Evolutionary conservation across 92 coral and sea anemone genomes (phyloP), one percentile per base, ranked within the genome.

Genomic region (Isaurus tuberculatus): DNA sequence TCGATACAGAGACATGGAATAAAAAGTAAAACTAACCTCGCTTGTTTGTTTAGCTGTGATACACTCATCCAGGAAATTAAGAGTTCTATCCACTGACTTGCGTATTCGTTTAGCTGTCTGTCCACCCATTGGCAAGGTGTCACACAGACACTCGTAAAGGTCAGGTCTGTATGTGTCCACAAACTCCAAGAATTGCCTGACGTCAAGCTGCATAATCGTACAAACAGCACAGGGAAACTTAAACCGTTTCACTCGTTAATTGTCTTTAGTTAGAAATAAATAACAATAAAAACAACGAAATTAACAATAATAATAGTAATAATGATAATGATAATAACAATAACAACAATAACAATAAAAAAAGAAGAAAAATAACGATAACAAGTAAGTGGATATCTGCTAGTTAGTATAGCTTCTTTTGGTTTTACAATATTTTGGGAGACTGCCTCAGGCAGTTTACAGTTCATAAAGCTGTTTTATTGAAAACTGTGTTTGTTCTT

Each of bases 71-170:
- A 96, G 85, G 79, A 90, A 96, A 77, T 85, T 94, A 20, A 96
- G 70, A 6, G 99, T 94, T 29, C 99, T 86, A 84, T 96, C 99
- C 9, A 96, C 99, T 60, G 98, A 96, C 64, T 90, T 96, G 23
- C 90, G 88, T 68, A 94, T 96, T 75, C 99, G 79, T 75, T 96
- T 96, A 4, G 87, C 83, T 31, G 98, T 87, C 90, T 94, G 97
- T 20, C 78, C 85, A 57, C 83, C 87, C 20, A 87, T 86, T 14
- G 98, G 98, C 44, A 92, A 84, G 19, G 98, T 94, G 71, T 96
- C 99, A 88, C 99, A 96, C 63, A 96, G 92, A 67, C 98, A 91
- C 64, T 95, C 94, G 55, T 81, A 94, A 0, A 94, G 64, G 70
- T 90, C 69, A 22, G 98, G 98, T 69, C 78, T 88, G 92, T 91